These are phyloP conservation scores for Mylabris phalerata DNA, from an alignment of 1,140 invertebrate species.

Conservation along the genomic window DNA sequence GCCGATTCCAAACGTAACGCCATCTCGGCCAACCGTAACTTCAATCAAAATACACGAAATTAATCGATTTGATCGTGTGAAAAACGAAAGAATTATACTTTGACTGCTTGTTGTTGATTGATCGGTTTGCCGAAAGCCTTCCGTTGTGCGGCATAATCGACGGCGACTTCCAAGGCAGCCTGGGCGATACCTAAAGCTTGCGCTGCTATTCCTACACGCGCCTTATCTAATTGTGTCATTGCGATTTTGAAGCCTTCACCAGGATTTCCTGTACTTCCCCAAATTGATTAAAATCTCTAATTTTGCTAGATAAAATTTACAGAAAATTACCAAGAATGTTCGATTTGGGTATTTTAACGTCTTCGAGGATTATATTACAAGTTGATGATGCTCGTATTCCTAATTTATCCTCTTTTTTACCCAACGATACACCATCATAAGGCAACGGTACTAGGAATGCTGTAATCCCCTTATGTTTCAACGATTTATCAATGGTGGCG, in stretches of 20 bases:
- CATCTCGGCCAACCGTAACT: constrained; percentile 75
- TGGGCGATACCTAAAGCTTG: constrained; percentile 80
- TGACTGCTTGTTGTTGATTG: constrained; percentile 69
- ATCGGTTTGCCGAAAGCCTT: constrained; percentile 74
- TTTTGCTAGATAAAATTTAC: neutral
- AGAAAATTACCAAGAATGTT: constrained; percentile 51
- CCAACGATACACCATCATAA: constrained; percentile 47
- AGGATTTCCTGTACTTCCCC: constrained; percentile 35
- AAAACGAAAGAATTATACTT: constrained; percentile 49
- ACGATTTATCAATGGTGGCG: constrained; percentile 64
- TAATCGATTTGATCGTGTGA: neutral
- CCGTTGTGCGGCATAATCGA: constrained; percentile 74
- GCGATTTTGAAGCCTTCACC: constrained; percentile 85
- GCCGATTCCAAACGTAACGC: constrained; percentile 68
- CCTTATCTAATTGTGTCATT: constrained; percentile 69
- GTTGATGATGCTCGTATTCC: constrained; percentile 67
- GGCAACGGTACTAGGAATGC: constrained; percentile 39
- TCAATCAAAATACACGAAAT: constrained; percentile 10
- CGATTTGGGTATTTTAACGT: constrained; percentile 58
- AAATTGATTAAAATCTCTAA: constrained; percentile 20
- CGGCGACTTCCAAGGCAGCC: constrained; percentile 77
- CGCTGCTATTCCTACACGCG: constrained; percentile 74
- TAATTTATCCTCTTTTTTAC: constrained; percentile 66
- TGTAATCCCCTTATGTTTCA: constrained; percentile 61
- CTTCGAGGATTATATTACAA: constrained; percentile 67